Conservation (phyloP, 2,113 vertebrate species). For the Octodon degus region DNA sequence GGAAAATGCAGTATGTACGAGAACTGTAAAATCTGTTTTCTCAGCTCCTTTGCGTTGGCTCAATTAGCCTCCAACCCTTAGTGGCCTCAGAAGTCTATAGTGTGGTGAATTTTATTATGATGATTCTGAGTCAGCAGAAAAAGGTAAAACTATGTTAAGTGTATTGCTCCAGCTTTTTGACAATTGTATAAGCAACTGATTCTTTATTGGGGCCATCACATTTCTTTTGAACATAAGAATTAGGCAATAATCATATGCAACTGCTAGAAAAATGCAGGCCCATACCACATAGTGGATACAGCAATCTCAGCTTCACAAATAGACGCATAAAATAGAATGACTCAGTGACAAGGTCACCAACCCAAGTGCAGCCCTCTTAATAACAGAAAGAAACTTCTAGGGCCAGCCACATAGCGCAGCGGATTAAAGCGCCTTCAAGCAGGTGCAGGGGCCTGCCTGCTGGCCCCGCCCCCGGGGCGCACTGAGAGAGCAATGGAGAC, state of each 20-base stretch:
- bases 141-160: not conserved
- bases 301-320: not conserved
- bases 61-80: not conserved
- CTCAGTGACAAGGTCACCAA: not conserved
- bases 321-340: not conserved
- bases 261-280: not conserved
- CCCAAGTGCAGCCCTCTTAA: not conserved
- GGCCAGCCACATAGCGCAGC: no score
- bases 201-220: not conserved
- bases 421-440: no score
- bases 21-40: not conserved
- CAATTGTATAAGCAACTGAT: not conserved
- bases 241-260: not conserved
- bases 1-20: not conserved
- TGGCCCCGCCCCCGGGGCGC: no score
- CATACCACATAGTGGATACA: not conserved
- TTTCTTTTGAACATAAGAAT: not conserved
- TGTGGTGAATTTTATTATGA: slow-evolving; percentile 8
- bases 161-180: not conserved
- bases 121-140: slow-evolving; percentile 58
- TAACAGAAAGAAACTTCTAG: not conserved
- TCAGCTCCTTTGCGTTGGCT: not conserved
- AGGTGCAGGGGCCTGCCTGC: no score
- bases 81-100: not conserved
- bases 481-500: no score